These are phyloP conservation scores for Drosophila formosana DNA, from an alignment of 2,888 invertebrate species.

Conservation along the genomic window DNA sequence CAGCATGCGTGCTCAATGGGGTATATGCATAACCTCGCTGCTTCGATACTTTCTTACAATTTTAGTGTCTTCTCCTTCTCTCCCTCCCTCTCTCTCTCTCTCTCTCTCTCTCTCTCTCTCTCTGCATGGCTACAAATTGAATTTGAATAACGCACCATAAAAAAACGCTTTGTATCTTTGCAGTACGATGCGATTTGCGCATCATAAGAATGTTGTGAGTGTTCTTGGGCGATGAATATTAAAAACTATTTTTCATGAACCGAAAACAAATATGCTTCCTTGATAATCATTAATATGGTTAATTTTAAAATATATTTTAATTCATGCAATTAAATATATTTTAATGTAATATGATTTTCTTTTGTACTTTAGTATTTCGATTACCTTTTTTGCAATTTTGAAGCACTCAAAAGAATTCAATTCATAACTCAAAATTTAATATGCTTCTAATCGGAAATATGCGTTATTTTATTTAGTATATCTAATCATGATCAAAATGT, in stretches of 20 bases:
- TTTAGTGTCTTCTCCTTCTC: constrained; percentile 21
- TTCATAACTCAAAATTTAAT: no score
- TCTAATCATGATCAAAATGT: neutral
- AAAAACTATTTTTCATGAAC: no score
- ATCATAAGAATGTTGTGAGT: constrained; percentile 13
- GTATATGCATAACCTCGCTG: constrained; percentile 48
- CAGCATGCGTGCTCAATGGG: constrained; percentile 50
- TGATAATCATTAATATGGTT: no score
- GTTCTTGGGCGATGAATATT: no score
- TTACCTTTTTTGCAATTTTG: no score
- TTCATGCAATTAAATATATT: no score
- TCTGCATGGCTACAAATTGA: constrained; percentile 43
- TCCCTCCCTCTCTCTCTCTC: neutral
- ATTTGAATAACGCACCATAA: constrained; percentile 59
- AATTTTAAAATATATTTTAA: neutral
- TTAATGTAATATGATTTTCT: no score
- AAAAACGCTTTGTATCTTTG: constrained; percentile 39
- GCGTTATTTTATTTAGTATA: neutral
- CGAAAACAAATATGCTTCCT: no score
- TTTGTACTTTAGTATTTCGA: no score
- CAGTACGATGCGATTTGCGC: constrained; percentile 36
- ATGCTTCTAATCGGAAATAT: neutral
- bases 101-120: neutral
- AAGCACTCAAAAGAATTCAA: no score
- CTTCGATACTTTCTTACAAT: constrained; percentile 53